Evolutionary conservation across 1,140 invertebrate genomes (phyloP).

Genomic region (Varroa destructor): DNA sequence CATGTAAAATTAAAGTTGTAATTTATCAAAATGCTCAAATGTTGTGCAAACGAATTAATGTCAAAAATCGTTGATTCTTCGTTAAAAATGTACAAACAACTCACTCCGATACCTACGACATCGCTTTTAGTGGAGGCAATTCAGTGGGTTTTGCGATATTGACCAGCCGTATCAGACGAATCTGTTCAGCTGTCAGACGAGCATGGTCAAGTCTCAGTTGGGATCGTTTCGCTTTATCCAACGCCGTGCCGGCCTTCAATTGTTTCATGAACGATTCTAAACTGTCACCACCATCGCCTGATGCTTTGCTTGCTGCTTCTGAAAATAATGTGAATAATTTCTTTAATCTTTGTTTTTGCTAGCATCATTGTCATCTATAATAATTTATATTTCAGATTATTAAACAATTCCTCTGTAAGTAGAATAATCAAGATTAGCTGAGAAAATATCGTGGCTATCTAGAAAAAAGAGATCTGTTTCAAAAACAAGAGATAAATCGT

Average conservation of each 20-base stretch:
- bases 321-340: neutral
- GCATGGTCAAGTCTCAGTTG: conserved; percentile 48
- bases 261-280: conserved; percentile 43
- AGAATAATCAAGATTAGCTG: too few relatives aligned
- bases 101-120: neutral
- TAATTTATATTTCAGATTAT: conserved; percentile 21
- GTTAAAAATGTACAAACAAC: too few relatives aligned
- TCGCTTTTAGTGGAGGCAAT: conserved; percentile 43
- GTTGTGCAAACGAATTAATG: too few relatives aligned
- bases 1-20: too few relatives aligned
- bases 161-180: conserved; percentile 53
- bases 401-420: neutral
- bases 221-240: conserved; percentile 37
- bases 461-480: too few relatives aligned
- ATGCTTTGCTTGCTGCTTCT: conserved; percentile 28
- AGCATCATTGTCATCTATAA: neutral
- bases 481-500: neutral
- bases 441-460: too few relatives aligned
- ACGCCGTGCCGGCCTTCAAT: conserved; percentile 39
- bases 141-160: conserved; percentile 61
- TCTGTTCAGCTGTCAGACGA: conserved; percentile 55
- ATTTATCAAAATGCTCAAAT: too few relatives aligned
- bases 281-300: conserved; percentile 39
- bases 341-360: too few relatives aligned
- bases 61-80: too few relatives aligned